Conservation (phyloP, 2,797 vertebrate species). For the Poeciliopsis infans region DNA sequence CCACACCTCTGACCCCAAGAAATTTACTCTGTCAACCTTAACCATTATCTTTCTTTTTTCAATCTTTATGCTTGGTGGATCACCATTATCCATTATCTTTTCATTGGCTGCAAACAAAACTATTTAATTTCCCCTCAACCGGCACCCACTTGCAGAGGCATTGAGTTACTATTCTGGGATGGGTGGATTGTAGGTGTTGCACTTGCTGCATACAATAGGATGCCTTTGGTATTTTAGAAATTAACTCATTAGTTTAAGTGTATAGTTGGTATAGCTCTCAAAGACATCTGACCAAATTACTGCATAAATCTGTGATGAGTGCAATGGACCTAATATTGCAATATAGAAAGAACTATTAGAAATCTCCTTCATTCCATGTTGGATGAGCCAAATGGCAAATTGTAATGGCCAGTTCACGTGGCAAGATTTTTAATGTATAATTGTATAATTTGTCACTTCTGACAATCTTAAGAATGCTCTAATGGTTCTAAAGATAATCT, state of each 20-base stretch:
- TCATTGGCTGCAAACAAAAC: slow-evolving; percentile 76
- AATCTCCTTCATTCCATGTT: slow-evolving; percentile 12
- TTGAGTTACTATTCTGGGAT: slow-evolving; percentile 29
- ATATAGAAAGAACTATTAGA: slow-evolving; percentile 26
- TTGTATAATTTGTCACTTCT: too few species aligned
- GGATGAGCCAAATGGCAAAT: slow-evolving; percentile 1
- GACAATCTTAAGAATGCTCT: too few species aligned
- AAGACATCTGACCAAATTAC: slow-evolving; percentile 49
- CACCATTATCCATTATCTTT: slow-evolving; percentile 81
- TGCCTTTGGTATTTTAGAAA: slow-evolving; percentile 29
- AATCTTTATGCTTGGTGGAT: slow-evolving; percentile 64
- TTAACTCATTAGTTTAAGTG: slow-evolving; percentile 45
- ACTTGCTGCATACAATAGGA: slow-evolving; percentile 19
- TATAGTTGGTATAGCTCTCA: slow-evolving; percentile 40
- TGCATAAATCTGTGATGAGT: slow-evolving; percentile 45
- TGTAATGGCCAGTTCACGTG: background rate
- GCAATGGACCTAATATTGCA: slow-evolving; percentile 35
- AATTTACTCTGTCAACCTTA: slow-evolving; percentile 83
- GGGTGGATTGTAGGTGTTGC: slow-evolving; percentile 24
- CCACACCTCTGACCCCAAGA: slow-evolving; percentile 83
- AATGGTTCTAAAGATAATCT: too few species aligned
- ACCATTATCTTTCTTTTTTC: slow-evolving; percentile 69
- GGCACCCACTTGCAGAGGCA: slow-evolving; percentile 66
- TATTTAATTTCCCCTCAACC: slow-evolving; percentile 74
- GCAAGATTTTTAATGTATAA: too few species aligned